Base-by-base conservation (phyloP, 2,797 vertebrate species). In the Antennarius maculatus region DNA sequence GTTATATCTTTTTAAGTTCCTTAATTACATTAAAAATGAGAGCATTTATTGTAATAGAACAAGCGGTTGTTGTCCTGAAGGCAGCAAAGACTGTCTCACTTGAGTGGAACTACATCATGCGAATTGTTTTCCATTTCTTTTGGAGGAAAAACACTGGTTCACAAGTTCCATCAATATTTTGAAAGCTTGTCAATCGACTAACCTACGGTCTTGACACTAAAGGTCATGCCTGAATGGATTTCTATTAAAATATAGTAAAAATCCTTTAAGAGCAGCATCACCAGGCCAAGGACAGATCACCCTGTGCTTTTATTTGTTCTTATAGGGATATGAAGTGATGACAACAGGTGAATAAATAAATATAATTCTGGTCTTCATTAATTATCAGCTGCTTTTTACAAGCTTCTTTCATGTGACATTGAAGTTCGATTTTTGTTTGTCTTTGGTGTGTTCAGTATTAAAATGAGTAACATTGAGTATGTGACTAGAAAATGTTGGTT, bases 121-220 rank as follows among this genome's bases (percentile, higher is more conserved):
- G 47, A 47, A 54, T 23, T 41, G 4, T 12, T 66, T 14, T 66
- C 59, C 31, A 61, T 83, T 81, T 83, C 51, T 67, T 34, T 78
- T 72, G 43, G 29, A 67, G 66, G 53, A 76, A 77, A 82, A 81
- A 75, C 51, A 69, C 69, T 27, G 52, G 27, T 56, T 65, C 54
- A 55, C 58, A 43, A 61, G 51, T 65, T 45, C 62, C 68, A 77
- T 87, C 77, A 57, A 76, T 84, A 82, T 75, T 79, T 77, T 79
- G 75, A 85, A 79, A 78, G 81, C 64, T 84, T 77, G 72, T 87
- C 80, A 78, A 87, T 86, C 29, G 54, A 55, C 53, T 86, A 83
- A 87, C 86, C 83, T 83, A 71, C 69, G 76, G 69, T 73, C 69
- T 48, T 82, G 86, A 84, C 88, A 86, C 77, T 58, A 69, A 78